A percentile compares a stretch with the other conserved stretches of the same genome.
Conservation (phyloP, 2,797 vertebrate genomes). For the Gymnopithys bicolor region DNA sequence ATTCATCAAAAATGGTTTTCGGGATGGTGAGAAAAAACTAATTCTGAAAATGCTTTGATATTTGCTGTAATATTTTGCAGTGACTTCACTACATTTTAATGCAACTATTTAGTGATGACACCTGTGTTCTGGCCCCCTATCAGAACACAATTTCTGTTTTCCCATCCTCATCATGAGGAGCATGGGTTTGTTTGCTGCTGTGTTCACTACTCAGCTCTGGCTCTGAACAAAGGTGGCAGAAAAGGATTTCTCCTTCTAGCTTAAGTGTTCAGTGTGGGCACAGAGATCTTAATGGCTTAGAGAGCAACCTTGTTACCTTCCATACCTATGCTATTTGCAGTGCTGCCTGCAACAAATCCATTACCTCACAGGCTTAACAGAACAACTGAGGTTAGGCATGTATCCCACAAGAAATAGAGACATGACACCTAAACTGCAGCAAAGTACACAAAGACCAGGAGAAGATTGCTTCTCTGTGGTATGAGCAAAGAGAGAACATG, state of each 20-base stretch:
- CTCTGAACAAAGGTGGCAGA: not conserved
- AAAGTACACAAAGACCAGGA: not conserved
- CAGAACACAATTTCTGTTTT: not conserved
- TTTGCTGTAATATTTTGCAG: not conserved
- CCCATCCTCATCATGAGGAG: not conserved
- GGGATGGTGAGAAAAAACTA: not conserved
- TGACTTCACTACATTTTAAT: not conserved
- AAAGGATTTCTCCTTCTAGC: not conserved
- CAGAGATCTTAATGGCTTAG: not conserved
- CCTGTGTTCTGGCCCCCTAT: not conserved
- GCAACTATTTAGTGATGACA: not conserved
- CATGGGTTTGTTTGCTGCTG: not conserved
- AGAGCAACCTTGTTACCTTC: not conserved
- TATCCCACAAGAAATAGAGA: not conserved
- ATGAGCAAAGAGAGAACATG: not conserved
- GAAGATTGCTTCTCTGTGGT: not conserved
- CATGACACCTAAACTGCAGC: rapidly evolving
- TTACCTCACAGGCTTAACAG: not conserved
- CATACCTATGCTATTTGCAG: not conserved
- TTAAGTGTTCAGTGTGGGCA: not conserved
- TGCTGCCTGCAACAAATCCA: not conserved
- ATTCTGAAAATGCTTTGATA: not conserved
- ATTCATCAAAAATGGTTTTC: not conserved
- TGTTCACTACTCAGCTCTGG: not conserved
- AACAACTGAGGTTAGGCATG: not conserved